Conservation (phyloP, 2,797 vertebrate genomes). For the Alca torda region DNA sequence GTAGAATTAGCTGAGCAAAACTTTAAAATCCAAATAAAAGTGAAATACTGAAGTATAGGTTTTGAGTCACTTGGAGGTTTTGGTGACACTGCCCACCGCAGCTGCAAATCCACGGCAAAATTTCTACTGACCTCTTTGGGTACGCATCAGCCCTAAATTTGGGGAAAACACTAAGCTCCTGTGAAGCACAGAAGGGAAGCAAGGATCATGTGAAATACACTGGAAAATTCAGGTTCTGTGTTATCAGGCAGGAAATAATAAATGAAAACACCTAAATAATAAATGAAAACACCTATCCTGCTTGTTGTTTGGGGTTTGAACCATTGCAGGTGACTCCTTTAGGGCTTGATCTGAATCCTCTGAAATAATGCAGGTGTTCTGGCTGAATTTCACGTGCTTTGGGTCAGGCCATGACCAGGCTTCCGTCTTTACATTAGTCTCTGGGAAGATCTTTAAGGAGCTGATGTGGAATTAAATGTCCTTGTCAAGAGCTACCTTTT, state of each 20-base stretch:
- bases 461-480: background rate
- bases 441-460: background rate
- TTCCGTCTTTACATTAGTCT: background rate
- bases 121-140: background rate
- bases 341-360: background rate
- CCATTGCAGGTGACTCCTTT: background rate
- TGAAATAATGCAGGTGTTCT: background rate
- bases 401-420: background rate
- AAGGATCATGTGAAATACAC: background rate
- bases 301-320: background rate
- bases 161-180: background rate
- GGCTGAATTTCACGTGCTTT: background rate
- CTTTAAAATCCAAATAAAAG: slow-evolving; percentile 22
- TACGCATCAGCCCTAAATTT: background rate
- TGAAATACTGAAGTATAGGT: background rate
- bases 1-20: background rate
- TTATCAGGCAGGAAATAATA: background rate
- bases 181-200: background rate
- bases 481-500: background rate
- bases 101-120: background rate
- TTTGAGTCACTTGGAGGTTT: background rate
- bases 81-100: background rate
- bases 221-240: background rate
- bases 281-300: background rate
- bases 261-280: background rate